Conservation (phyloP, 2,113 vertebrate genomes). For the Amazona guildingii region DNA sequence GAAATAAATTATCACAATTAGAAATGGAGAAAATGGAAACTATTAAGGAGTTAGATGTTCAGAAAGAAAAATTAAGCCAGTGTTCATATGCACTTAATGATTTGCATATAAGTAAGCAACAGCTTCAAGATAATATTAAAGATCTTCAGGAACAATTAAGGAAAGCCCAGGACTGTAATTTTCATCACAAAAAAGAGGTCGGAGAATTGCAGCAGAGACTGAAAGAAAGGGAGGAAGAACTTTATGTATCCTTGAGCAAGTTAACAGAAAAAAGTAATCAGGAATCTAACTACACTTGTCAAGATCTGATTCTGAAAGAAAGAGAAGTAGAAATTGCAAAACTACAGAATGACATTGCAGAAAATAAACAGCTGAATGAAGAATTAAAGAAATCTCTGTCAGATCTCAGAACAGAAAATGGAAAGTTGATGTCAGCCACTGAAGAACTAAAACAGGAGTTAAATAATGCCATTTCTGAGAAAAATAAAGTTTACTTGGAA, state of each 20-base stretch:
- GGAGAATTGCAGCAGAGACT: slow-evolving; percentile 75
- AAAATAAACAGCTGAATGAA: slow-evolving; percentile 77
- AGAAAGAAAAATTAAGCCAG: slow-evolving; percentile 81
- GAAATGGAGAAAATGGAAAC: slow-evolving; percentile 75
- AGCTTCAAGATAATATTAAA: slow-evolving; percentile 79
- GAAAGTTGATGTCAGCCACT: slow-evolving; percentile 69
- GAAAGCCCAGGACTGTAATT: slow-evolving; percentile 73
- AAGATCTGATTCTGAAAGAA: slow-evolving; percentile 62
- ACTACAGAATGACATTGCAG: slow-evolving; percentile 76
- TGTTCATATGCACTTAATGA: slow-evolving; percentile 84
- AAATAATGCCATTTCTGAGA: slow-evolving; percentile 71
- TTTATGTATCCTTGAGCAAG: slow-evolving; percentile 64
- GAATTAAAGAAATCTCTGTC: slow-evolving; percentile 78
- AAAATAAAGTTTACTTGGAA: slow-evolving; percentile 77
- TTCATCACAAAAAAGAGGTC: slow-evolving; percentile 73
- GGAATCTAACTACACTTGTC: slow-evolving; percentile 5
- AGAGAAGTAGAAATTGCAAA: slow-evolving; percentile 78
- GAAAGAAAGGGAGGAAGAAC: slow-evolving; percentile 78
- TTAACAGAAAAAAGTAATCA: slow-evolving; percentile 51
- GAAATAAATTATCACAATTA: slow-evolving; percentile 64
- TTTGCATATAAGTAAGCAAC: slow-evolving; percentile 82
- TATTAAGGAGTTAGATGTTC: slow-evolving; percentile 77
- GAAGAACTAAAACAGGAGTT: slow-evolving; percentile 78
- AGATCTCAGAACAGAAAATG: slow-evolving; percentile 84
- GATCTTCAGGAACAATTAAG: slow-evolving; percentile 81